Base-by-base conservation (phyloP, 2,113 vertebrate genomes). In the Chloroceryle aenea region DNA sequence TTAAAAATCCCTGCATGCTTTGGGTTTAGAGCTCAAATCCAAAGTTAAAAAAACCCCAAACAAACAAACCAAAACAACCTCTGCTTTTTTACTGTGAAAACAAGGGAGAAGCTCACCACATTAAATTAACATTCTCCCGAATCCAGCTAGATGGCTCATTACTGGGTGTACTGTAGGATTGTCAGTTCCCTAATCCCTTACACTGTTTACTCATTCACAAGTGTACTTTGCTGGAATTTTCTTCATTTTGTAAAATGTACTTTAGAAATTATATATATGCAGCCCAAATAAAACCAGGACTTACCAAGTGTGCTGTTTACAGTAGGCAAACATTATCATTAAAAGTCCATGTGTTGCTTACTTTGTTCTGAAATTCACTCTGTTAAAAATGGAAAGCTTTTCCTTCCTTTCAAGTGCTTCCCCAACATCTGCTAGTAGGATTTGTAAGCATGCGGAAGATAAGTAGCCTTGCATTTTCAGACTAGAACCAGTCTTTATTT, bases 201-300 rank as follows among this genome's bases (percentile, higher is more conserved):
- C 75, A 77, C 40, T 97, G 27, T 87, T 89, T 95, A 88, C 64
- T 85, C n/a, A 86, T 92, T 96, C 83, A 77, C 27, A 83, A 86
- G 73, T 63, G 45, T 89, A 63, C 55, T 90, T 90, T 73, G 30
- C 27, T 2, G 43, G 86, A 95, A 74, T 90, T 87, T 87, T 96
- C 64, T 94, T 75, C 42, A 63, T 77, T 86, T 86, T 90, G 79
- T 78, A 73, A 68, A 88, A 85, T 73, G 67, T 88, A 82, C 59
- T 71, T 92, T 79, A 92, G 62, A 91, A 86, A 90, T 85, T 74
- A 85, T 66, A 74, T 77, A 67, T 85, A 80, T 92, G 61, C 73
- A 89, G 20, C 73, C 64, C 82, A 89, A 86, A 85, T 89, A 75
- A 87, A 87, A 73, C 61, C 66, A 82, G 64, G 68, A 89, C 47